Evolutionary conservation across 2,113 vertebrate species (phyloP).

Genomic region (Crotophaga sulcirostris): DNA sequence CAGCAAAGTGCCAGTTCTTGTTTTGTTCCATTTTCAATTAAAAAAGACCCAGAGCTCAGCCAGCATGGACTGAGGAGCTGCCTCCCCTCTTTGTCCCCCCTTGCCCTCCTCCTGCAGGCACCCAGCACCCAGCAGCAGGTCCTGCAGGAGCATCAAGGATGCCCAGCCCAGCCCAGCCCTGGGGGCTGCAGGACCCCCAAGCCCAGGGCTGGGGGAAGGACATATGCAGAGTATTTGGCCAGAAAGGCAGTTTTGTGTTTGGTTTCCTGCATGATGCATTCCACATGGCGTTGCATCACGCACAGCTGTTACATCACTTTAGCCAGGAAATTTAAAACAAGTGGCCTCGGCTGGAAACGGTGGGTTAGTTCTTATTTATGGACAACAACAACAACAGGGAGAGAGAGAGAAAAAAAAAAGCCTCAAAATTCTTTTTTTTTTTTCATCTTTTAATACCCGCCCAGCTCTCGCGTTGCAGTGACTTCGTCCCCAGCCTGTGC

Average conservation of each 20-base stretch:
- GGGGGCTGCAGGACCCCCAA: not conserved
- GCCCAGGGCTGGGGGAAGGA: not conserved
- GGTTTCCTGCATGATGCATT: conserved; percentile 57
- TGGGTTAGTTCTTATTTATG: conserved; percentile 53
- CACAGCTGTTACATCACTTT: conserved; percentile 70
- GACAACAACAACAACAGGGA: conserved; percentile 12
- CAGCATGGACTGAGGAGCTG: fast-evolving
- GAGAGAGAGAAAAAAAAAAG: not conserved
- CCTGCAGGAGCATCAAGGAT: fast-evolving
- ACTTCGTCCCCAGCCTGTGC: not conserved
- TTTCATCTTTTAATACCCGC: not conserved
- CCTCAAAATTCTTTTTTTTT: not conserved
- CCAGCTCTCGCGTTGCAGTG: not conserved
- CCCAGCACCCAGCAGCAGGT: not conserved
- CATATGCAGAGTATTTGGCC: not conserved
- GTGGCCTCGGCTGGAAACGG: conserved; percentile 52
- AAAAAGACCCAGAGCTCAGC: not conserved
- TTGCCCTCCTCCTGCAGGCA: not conserved
- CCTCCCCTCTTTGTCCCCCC: not conserved
- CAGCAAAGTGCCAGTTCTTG: not conserved
- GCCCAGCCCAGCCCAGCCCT: not conserved
- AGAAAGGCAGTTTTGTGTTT: conserved; percentile 37
- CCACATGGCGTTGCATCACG: conserved; percentile 66
- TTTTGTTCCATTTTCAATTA: not conserved
- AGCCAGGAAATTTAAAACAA: conserved; percentile 69